Percentiles rank a stretch among this genome's conserved stretches.
These are phyloP conservation scores for Laupala kohalensis DNA, from an alignment of 1,140 invertebrate species.

Conservation along the genomic window DNA sequence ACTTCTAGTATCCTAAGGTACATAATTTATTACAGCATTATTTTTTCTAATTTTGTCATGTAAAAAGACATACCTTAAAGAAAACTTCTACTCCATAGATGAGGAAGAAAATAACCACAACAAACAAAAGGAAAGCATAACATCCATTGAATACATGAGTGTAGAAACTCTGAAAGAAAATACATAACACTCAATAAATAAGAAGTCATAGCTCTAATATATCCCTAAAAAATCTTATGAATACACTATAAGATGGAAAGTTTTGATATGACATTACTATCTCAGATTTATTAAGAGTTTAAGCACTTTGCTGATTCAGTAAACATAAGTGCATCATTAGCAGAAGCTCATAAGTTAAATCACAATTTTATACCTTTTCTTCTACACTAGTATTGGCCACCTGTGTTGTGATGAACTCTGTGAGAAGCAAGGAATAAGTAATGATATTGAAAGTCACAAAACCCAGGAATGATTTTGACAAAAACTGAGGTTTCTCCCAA, in stretches of 20 bases:
- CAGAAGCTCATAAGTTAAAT: no score
- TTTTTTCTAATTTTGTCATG: no score
- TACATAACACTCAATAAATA: no score
- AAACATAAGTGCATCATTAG: background rate
- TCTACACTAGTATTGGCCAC: conserved; percentile 45
- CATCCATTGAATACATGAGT: conserved; percentile 81
- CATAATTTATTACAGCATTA: no score
- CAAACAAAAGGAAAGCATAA: conserved; percentile 78
- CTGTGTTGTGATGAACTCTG: conserved; percentile 61
- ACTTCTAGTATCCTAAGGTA: no score
- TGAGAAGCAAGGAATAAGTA: conserved; percentile 69
- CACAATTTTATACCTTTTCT: conserved; percentile 34
- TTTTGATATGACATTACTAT: background rate
- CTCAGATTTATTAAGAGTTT: no score
- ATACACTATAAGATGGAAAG: background rate
- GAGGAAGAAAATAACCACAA: conserved; percentile 84
- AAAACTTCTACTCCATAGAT: conserved; percentile 91
- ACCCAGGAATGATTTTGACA: conserved; percentile 85
- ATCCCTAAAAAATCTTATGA: background rate
- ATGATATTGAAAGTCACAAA: conserved; percentile 84
- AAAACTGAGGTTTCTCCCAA: conserved; percentile 74
- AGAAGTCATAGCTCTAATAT: background rate
- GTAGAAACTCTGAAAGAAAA: conserved; percentile 50
- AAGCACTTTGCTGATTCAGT: no score
- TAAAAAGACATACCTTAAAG: conserved; percentile 75